Evolutionary conservation across 2,888 invertebrate genomes (phyloP), one percentile per base, ranked within the genome.

Genomic region (Villa cingulata): DNA sequence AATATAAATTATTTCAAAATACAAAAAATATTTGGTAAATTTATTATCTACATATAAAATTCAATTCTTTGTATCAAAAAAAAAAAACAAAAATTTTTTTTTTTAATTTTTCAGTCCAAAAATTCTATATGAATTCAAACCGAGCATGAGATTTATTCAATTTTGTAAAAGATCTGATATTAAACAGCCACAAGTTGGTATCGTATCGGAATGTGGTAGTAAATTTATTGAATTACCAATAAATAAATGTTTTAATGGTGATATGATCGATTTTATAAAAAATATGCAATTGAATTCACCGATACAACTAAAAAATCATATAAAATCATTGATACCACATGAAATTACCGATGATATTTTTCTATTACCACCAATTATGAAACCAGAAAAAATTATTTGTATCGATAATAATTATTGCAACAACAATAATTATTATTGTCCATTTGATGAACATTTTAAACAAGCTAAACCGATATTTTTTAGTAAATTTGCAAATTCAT

Each of bases 331-430:
- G 19, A 15, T 27, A 23, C 34, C 48, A 18, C 42, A 49, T 38
- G 12, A 34, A 2, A 37, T 50, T 2, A 47, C 43, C 5, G 41
- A 60, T 51, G 55, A 61, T 19, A 48, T 66, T 1, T 50, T 50
- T 4, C 45, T 69, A 1, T 44, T 81, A 41, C 76, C 91, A 0
- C 91, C 92, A 0, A 74, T 92, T 18, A 76, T 76, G 2, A 78
- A 79, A 23, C 83, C 87, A 49, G 88, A 89, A 59, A 92, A 92
- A 66, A 76, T 92, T 1, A 74, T 85, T 1, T 90, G 90, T 60
- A 78, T 91, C 15, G 89, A 88, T 1, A 72, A 90, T 49, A 92
- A 92, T 66, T 92, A 92, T 66, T 63, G 71, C 46, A 89, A 89
- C 37, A 90, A 90, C 59, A 91, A 91, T 58, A 73, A 77, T 46